phyloP scores from a whole-genome alignment of 2,888 invertebrate genomes.

The Nematopogon swammerdamellus region DNA sequence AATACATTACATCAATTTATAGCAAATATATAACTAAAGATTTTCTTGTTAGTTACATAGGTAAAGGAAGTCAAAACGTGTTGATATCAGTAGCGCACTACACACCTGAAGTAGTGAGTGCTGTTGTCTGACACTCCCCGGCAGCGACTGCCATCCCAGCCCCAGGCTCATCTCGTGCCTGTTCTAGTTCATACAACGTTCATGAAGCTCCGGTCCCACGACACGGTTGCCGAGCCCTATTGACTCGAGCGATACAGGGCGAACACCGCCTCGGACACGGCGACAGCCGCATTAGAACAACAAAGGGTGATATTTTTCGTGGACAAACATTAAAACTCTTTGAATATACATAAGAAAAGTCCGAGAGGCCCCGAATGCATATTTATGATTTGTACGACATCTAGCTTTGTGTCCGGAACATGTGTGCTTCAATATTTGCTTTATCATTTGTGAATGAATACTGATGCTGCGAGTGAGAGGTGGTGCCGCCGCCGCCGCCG shows the following conservation, averaged over 20 bases:
- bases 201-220: no score
- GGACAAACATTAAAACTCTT: conserved; percentile 40
- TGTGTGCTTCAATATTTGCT: conserved; percentile 35
- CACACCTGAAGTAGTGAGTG: no score
- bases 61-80: no score
- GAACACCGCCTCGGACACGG: conserved; percentile 11
- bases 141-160: no score
- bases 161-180: no score
- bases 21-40: no score
- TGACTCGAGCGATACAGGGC: not conserved
- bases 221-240: not conserved
- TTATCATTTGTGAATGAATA: not conserved
- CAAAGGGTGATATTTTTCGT: conserved; percentile 48
- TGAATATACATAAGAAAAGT: conserved; percentile 25
- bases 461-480: not conserved
- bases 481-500: not conserved
- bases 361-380: conserved; percentile 42
- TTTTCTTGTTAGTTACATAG: no score
- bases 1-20: no score
- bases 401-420: conserved; percentile 16
- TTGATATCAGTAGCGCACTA: no score
- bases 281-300: conserved; percentile 34
- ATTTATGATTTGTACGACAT: conserved; percentile 48
- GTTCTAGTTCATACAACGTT: no score
- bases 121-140: no score